These are phyloP conservation scores for Patella caerulea DNA, from an alignment of 2,888 invertebrate species.

Conservation along the genomic window DNA sequence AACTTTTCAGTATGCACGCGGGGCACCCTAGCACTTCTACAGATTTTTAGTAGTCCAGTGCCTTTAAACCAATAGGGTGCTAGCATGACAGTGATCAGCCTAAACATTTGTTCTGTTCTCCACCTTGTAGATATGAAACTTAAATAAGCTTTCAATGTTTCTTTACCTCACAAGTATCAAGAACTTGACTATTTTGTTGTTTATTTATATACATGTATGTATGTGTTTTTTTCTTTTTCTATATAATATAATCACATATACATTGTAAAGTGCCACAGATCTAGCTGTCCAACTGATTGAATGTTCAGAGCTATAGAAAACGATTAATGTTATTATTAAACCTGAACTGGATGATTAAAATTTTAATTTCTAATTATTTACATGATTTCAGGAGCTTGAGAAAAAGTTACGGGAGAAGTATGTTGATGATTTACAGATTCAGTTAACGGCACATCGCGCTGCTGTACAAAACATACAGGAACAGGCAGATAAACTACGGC, in stretches of 20 bases:
- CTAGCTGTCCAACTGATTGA: too few species aligned
- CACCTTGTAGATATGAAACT: too few species aligned
- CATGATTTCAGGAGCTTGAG: slow-evolving; percentile 48
- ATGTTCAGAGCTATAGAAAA: too few species aligned
- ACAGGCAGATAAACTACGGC: slow-evolving; percentile 45
- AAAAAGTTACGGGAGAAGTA: slow-evolving; percentile 51
- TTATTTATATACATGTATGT: background rate
- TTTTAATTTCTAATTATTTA: background rate
- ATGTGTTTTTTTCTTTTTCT: background rate
- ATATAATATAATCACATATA: too few species aligned
- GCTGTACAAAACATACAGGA: slow-evolving; percentile 52
- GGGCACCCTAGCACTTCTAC: too few species aligned
- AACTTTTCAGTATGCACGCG: too few species aligned
- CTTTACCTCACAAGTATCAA: background rate
- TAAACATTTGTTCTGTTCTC: too few species aligned
- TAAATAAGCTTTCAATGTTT: background rate
- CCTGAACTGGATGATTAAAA: background rate
- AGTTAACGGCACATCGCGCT: slow-evolving; percentile 63
- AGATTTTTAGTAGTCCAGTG: too few species aligned
- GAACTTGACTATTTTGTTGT: background rate
- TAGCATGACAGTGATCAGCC: too few species aligned
- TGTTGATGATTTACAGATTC: slow-evolving; percentile 63
- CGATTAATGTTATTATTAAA: background rate
- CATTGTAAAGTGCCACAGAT: too few species aligned
- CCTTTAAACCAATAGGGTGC: too few species aligned